These are phyloP conservation scores for Schizopygopsis malacanthus DNA, from an alignment of 2,797 vertebrate species.

Conservation along the genomic window DNA sequence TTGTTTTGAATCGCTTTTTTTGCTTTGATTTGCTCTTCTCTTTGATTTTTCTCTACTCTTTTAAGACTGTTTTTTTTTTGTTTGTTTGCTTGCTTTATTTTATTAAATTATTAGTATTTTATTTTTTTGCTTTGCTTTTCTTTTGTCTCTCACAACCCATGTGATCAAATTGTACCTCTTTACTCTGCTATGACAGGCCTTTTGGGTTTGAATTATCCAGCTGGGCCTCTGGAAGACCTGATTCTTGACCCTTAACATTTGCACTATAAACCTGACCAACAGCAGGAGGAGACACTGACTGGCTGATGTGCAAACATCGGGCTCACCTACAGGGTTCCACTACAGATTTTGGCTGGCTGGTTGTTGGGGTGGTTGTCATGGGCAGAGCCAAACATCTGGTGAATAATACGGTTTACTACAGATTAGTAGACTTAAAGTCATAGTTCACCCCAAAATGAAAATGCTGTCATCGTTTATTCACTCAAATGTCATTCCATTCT, in stretches of 20 bases:
- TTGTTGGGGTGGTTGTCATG: slow-evolving; percentile 8
- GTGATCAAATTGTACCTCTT: background rate
- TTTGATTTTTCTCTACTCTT: background rate
- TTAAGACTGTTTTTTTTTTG: background rate
- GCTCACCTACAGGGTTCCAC: background rate
- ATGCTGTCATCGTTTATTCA: background rate
- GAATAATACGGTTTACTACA: slow-evolving; percentile 11
- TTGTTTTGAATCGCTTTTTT: background rate
- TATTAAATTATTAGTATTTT: background rate
- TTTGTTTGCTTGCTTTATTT: background rate
- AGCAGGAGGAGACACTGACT: slow-evolving; percentile 56
- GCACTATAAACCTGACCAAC: slow-evolving; percentile 51
- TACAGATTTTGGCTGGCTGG: slow-evolving; percentile 23
- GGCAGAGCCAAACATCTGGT: background rate
- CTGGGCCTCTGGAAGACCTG: background rate
- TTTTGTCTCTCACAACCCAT: background rate
- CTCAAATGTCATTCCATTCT: background rate
- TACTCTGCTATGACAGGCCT: background rate
- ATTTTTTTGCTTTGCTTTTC: background rate
- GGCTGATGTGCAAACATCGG: slow-evolving; percentile 50
- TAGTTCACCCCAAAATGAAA: background rate
- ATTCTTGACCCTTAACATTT: slow-evolving; percentile 55
- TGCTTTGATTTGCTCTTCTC: background rate
- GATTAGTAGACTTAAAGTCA: background rate
- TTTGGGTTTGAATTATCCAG: background rate